A percentile compares a stretch with the other conserved stretches of the same genome.
These are phyloP conservation scores for Orius insidiosus DNA, from an alignment of 1,140 invertebrate genomes.

Conservation along the genomic window DNA sequence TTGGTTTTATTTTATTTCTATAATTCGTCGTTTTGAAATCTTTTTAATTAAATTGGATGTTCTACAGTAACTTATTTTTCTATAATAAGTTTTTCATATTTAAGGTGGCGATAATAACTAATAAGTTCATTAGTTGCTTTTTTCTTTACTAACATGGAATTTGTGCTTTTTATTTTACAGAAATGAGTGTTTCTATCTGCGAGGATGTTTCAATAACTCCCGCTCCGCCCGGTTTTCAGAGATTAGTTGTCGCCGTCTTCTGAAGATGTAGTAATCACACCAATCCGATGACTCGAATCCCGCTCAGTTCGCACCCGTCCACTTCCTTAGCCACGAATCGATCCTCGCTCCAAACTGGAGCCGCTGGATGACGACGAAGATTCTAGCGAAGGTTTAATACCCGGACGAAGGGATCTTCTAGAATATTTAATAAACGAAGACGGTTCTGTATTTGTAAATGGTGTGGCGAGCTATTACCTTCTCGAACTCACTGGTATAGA, in stretches of 20 bases:
- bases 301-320: slow-evolving; percentile 25
- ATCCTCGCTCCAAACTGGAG: slow-evolving; percentile 10
- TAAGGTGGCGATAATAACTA: too few species aligned
- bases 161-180: slow-evolving; percentile 5
- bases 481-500: slow-evolving; percentile 58
- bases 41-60: too few species aligned
- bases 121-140: not conserved
- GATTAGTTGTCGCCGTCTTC: slow-evolving; percentile 1
- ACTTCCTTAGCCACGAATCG: slow-evolving; percentile 41
- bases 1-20: too few species aligned
- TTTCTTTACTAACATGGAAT: not conserved
- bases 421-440: slow-evolving; percentile 54
- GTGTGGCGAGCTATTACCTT: slow-evolving; percentile 55
- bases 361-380: slow-evolving; percentile 21
- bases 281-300: slow-evolving; percentile 13
- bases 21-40: too few species aligned
- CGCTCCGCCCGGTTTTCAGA: slow-evolving; percentile 3
- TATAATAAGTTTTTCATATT: too few species aligned
- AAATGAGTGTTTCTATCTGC: slow-evolving; percentile 14
- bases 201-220: slow-evolving; percentile 18
- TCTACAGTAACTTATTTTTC: too few species aligned
- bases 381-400: slow-evolving; percentile 22
- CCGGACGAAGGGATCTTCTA: slow-evolving; percentile 32
- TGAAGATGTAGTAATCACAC: slow-evolving; percentile 14
- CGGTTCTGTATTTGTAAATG: slow-evolving; percentile 57